Base-by-base conservation (phyloP, 2,888 invertebrate genomes). In the Sylvicola fuscatus region DNA sequence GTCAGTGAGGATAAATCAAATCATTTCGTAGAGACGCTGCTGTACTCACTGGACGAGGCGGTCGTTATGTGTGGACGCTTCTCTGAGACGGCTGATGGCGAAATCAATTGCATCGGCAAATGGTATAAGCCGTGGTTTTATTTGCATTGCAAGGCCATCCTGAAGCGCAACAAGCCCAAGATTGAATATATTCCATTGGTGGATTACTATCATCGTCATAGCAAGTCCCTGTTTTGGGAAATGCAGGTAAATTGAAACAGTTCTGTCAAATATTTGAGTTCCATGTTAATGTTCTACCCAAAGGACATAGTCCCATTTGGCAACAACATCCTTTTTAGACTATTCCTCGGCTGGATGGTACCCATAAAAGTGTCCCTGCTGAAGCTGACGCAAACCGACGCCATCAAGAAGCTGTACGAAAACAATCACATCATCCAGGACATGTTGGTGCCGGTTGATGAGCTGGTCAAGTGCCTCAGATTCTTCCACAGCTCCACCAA, bases 81-180 rank as follows among this genome's bases (percentile, higher is more conserved):
- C 8, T 4, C 21, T 6, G 21, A 21, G 5, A 21, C 21, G 8
- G 21, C 4, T 21, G 21, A 21, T 21, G 21, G 21, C 5, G 21
- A 78, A 76, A 49, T 76, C 2, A 84, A 86, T 49, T 53, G 61
- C 1, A 78, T 84, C 42, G 80, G 82, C 2, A 60, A 61, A 37
- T 84, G 78, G 75, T 70, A 78, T 52, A 75, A 82, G 42, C 78
- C 81, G 6, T 84, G 84, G 83, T 86, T 84, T 60, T 84, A 73
- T 61, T 71, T 66, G 39, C 80, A 84, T 53, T 83, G 80, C 1
- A 64, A 72, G 47, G 56, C 52, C 1, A 67, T 67, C 44, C 45
- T 65, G 39, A 46, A 46, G 2, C 50, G 44, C 12, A 60, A 58
- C 33, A 45, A 43, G 3, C 52, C 51, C 0, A 49, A 47, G 1